A percentile compares a stretch with the other conserved stretches of the same genome.
These are phyloP conservation scores for Synergus laeviventris DNA, from an alignment of 2,888 invertebrate species.

Conservation along the genomic window DNA sequence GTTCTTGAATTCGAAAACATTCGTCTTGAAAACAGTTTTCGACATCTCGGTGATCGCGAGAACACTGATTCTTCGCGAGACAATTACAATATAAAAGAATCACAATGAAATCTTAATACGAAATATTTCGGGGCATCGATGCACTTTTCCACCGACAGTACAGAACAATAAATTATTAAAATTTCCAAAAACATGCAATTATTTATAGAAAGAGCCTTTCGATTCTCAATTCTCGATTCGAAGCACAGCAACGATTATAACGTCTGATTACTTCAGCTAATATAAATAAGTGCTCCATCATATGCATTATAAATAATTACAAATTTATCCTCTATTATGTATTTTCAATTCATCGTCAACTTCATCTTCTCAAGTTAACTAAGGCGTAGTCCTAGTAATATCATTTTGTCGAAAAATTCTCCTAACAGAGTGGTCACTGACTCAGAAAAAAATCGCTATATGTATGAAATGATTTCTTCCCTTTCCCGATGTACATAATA, in stretches of 20 bases:
- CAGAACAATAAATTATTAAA: conserved; percentile 29
- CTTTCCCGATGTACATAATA: background rate
- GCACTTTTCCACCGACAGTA: background rate
- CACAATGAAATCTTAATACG: background rate
- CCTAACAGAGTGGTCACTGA: too few relatives aligned
- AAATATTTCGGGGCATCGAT: background rate
- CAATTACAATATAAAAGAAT: conserved; percentile 23
- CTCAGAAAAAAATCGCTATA: too few relatives aligned
- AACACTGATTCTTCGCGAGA: conserved; percentile 6
- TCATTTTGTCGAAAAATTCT: background rate
- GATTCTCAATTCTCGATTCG: background rate
- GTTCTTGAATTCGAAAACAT: background rate
- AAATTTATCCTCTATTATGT: conserved; percentile 55
- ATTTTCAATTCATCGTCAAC: background rate
- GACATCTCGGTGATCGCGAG: background rate
- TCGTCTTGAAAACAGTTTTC: background rate
- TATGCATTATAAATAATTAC: conserved; percentile 69
- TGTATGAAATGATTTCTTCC: too few relatives aligned
- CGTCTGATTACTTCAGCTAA: conserved; percentile 64
- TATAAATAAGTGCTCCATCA: conserved; percentile 62
- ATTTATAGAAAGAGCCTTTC: conserved; percentile 25
- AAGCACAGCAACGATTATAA: conserved; percentile 35
- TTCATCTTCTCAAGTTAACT: background rate
- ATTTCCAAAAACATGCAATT: conserved; percentile 14
- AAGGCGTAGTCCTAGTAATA: background rate